These are phyloP conservation scores for Hoplodrina blanda DNA, from an alignment of 2,888 invertebrate genomes.

Conservation along the genomic window DNA sequence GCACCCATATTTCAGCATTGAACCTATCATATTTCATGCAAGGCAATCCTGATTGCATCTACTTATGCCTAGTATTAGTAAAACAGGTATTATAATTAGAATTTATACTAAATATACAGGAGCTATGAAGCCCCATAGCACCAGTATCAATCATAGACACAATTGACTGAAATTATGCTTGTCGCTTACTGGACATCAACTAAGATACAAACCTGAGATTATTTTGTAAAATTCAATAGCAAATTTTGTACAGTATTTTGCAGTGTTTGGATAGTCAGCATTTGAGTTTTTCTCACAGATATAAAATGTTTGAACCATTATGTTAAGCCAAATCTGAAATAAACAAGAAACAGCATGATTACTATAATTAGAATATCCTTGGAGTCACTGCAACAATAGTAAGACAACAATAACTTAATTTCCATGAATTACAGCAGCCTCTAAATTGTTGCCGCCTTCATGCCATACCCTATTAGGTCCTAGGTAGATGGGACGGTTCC, in stretches of 20 bases:
- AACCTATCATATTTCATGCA: neutral
- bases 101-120: neutral
- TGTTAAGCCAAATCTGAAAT: conserved; percentile 82
- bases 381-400: too few species aligned
- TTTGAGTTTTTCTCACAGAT: conserved; percentile 79
- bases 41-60: neutral
- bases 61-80: neutral
- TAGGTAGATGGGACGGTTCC: too few species aligned
- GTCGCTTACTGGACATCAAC: neutral
- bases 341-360: neutral
- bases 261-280: conserved; percentile 80
- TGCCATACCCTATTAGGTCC: too few species aligned
- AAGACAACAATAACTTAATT: too few species aligned
- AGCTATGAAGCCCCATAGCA: too few species aligned
- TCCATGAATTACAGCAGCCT: too few species aligned
- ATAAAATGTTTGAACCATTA: conserved; percentile 81
- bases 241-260: conserved; percentile 76
- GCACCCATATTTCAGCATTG: too few species aligned
- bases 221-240: conserved; percentile 81
- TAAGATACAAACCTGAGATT: conserved; percentile 73
- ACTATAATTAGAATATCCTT: neutral
- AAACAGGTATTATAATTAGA: neutral
- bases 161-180: neutral
- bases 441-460: too few species aligned
- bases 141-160: too few species aligned